Conservation (phyloP, 1,140 invertebrate genomes). For the Saccostrea cuccullata region DNA sequence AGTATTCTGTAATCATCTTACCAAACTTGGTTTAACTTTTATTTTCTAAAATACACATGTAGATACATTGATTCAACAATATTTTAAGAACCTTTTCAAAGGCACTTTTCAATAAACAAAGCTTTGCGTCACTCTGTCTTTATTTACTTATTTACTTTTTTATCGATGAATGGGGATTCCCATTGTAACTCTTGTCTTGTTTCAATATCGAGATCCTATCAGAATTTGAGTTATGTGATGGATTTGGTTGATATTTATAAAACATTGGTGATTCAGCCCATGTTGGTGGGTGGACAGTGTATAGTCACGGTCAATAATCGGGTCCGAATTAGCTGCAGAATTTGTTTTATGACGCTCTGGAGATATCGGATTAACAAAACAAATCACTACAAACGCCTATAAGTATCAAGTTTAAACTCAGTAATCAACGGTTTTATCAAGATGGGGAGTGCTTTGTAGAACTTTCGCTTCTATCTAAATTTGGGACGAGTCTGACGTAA, state of each 20-base stretch:
- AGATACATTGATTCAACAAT: conserved; percentile 31
- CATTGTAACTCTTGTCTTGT: background rate
- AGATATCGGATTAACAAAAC: conserved; percentile 37
- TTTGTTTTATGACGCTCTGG: conserved; percentile 30
- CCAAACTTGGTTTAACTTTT: background rate
- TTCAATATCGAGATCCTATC: conserved; percentile 24
- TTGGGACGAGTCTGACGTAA: background rate
- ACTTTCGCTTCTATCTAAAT: conserved; percentile 18
- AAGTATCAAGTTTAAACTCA: conserved; percentile 27
- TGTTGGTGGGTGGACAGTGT: conserved; percentile 25
- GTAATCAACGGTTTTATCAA: conserved; percentile 3
- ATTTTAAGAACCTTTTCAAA: conserved; percentile 20
- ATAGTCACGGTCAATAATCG: conserved; percentile 1
- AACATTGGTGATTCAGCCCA: background rate
- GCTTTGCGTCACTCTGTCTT: conserved; percentile 28
- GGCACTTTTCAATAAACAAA: conserved; percentile 11
- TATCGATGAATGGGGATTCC: conserved; percentile 23
- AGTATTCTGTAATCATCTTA: conserved; percentile 2
- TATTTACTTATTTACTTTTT: conserved; percentile 37
- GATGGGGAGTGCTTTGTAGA: conserved; percentile 16
- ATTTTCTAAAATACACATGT: conserved; percentile 31
- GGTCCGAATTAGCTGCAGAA: conserved; percentile 30
- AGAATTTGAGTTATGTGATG: conserved; percentile 33
- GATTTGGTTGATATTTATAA: conserved; percentile 18
- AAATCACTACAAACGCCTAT: conserved; percentile 30